Evolutionary conservation across 64 coral and sea anemone genomes (phyloP).

Genomic region (Acropora yongei): DNA sequence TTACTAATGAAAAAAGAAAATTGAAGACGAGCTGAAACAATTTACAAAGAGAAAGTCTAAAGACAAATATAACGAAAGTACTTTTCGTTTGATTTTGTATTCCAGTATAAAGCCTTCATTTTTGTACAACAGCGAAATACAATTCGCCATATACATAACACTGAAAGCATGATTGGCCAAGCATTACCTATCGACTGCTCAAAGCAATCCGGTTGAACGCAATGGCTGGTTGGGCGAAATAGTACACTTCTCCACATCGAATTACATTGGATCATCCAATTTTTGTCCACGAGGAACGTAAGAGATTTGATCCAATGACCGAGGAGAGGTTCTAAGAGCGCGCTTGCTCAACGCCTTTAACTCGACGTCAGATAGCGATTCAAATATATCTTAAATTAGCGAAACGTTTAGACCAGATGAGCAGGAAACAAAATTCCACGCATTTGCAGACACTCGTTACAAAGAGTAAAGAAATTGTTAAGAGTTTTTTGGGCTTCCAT

Average conservation of each 20-base stretch:
- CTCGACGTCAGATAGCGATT: too few species aligned
- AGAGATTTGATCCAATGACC: background rate
- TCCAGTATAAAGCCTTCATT: background rate
- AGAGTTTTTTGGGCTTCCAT: background rate
- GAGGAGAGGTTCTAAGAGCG: too few species aligned
- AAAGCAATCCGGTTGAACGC: background rate
- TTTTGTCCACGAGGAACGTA: background rate
- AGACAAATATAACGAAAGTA: background rate
- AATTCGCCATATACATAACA: background rate
- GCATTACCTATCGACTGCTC: too few species aligned
- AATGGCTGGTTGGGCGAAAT: background rate
- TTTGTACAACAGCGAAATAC: constrained; percentile 20
- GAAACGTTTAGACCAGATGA: too few species aligned
- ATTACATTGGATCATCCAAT: background rate
- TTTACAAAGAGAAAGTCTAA: background rate
- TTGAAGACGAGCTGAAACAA: background rate
- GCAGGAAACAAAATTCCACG: background rate
- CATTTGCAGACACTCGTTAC: background rate
- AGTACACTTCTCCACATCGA: background rate
- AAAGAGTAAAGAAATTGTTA: background rate
- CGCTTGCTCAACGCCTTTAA: too few species aligned
- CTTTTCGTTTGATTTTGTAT: background rate
- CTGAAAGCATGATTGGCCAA: background rate
- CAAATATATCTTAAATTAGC: too few species aligned
- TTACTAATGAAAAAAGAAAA: background rate